phyloP scores from a whole-genome alignment of 2,113 vertebrate species.

The Sceloporus tristichus region DNA sequence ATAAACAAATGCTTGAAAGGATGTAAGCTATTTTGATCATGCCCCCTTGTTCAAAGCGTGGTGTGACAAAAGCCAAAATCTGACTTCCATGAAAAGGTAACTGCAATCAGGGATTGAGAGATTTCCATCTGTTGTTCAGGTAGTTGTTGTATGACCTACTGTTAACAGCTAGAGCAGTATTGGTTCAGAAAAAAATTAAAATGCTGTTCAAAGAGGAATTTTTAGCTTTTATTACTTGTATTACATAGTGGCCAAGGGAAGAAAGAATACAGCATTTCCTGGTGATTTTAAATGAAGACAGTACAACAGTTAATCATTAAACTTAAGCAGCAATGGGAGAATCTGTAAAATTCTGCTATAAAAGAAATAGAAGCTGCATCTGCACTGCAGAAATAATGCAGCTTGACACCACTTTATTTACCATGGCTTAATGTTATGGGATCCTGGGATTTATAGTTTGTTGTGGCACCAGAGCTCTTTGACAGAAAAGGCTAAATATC shows the following conservation, averaged over 20 bases:
- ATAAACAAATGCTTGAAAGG: neutral
- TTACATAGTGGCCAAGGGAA: neutral
- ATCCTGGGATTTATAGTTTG: too few species aligned
- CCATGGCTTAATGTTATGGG: too few species aligned
- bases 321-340: neutral
- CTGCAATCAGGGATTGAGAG: neutral
- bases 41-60: neutral
- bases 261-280: neutral
- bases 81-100: neutral
- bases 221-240: neutral
- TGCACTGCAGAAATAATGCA: too few species aligned
- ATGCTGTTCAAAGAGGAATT: neutral
- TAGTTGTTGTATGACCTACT: neutral
- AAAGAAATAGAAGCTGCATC: neutral
- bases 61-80: neutral
- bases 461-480: too few species aligned
- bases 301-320: slow-evolving; percentile 4
- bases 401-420: too few species aligned
- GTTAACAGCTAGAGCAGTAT: neutral
- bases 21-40: neutral
- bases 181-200: neutral
- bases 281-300: neutral
- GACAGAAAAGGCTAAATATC: too few species aligned
- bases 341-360: neutral
- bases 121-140: neutral